A percentile compares a stretch with the other conserved stretches of the same genome.
Conservation (phyloP, 2,888 invertebrate species). For the Tridacna gigas region DNA sequence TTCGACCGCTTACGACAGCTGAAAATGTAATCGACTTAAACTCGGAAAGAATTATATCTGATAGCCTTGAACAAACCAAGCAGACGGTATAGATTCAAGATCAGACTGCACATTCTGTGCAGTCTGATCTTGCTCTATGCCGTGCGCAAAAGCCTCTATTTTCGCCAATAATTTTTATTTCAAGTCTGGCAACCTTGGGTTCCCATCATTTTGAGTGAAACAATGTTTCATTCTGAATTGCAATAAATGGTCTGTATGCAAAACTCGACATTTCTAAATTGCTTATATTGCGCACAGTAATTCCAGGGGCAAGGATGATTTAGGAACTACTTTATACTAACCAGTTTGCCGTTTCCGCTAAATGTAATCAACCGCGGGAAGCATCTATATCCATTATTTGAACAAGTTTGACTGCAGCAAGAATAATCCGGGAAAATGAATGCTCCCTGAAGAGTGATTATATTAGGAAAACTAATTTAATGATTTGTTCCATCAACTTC, state of each 20-base stretch:
- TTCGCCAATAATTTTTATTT: too few relatives aligned
- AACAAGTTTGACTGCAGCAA: slow-evolving; percentile 43
- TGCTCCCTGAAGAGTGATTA: slow-evolving; percentile 57
- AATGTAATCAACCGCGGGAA: slow-evolving; percentile 33
- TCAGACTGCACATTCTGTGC: too few relatives aligned
- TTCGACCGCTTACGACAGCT: too few relatives aligned
- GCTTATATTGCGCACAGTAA: slow-evolving; percentile 17
- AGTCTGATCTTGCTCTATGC: too few relatives aligned
- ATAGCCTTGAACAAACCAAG: too few relatives aligned
- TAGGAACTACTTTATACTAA: slow-evolving; percentile 29
- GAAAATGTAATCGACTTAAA: too few relatives aligned
- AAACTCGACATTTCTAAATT: slow-evolving; percentile 20
- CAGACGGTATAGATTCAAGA: too few relatives aligned
- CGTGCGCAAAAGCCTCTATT: too few relatives aligned
- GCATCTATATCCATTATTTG: slow-evolving; percentile 56
- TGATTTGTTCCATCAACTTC: slow-evolving; percentile 61
- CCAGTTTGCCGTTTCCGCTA: slow-evolving; percentile 23
- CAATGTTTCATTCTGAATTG: neutral
- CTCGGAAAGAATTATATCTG: too few relatives aligned
- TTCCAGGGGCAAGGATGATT: slow-evolving; percentile 15
- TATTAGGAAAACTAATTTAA: slow-evolving; percentile 60
- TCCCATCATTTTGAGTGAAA: neutral
- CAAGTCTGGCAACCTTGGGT: neutral
- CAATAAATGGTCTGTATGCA: neutral
- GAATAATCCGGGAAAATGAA: slow-evolving; percentile 48